Base-by-base conservation (phyloP, 2,113 vertebrate species). In the Bagarius yarrelli region DNA sequence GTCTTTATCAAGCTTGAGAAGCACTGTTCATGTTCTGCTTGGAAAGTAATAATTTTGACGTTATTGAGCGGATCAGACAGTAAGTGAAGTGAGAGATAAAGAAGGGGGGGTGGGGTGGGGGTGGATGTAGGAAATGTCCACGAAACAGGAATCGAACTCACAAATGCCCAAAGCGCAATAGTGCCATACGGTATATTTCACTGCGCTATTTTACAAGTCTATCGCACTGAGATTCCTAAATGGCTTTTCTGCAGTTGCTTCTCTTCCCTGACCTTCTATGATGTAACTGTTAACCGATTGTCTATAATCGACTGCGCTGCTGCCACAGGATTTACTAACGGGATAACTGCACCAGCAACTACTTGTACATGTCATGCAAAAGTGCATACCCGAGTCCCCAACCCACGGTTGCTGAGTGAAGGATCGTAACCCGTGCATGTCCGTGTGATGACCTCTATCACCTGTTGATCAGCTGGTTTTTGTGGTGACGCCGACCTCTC, bases 391-490 rank as follows among this genome's bases (percentile, higher is more conserved):
- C 13, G 25, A 44, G n/a, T 44, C 23, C n/a, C 56, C 21, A 52
- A 47, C 1, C 21, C 34, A 72, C n/a, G 44, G 23, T 21, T 47
- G 36, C 16, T 4, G 59, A 8, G 13, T 50, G 59, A 25, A 30
- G n/a, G 25, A 25, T 76, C 36, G 9, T 47, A 21, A 47, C 16
- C 36, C n/a, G 2, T 79, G 52, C 8, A 19, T 47, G 34, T 53
- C 52, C 57, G 8, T 8, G 16, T 47, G 25, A 15, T 44, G 47
- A 81, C 59, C 79, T 75, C 32, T 2, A 5, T 36, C 30, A 27
- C 79, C 70, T 64, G 79, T 61, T 74, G 57, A 73, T 63, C 44
- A 40, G 27, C 27, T 74, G 70, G 8, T 36, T 73, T 52, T 36
- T 36, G n/a, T 66, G 47, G 40, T 19, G 59, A 73, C 79, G 34